Evolutionary conservation across 2,113 vertebrate species (phyloP).

Genomic region (Junco hyemalis): DNA sequence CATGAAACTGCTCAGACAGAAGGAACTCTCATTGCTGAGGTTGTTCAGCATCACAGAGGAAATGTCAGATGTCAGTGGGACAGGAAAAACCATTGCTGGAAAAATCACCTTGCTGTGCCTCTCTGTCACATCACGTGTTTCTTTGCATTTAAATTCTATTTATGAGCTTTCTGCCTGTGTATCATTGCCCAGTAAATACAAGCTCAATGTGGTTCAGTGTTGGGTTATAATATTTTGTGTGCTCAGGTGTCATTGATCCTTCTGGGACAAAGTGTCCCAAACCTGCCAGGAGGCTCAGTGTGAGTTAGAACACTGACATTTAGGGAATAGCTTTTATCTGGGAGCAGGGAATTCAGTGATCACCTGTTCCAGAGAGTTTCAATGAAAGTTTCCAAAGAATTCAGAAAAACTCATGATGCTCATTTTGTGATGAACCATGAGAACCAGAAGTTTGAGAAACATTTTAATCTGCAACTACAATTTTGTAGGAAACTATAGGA

Average conservation of each 20-base stretch:
- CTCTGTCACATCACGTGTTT: not conserved
- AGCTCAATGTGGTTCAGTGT: not conserved
- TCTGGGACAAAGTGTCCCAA: not conserved
- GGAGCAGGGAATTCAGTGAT: accelerated
- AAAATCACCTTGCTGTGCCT: not conserved
- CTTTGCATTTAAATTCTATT: not conserved
- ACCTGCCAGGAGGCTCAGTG: not conserved
- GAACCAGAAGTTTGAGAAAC: not conserved
- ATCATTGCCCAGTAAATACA: not conserved
- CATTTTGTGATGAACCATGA: not conserved
- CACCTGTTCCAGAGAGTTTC: not conserved
- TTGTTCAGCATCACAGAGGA: not conserved
- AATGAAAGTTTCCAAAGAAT: accelerated
- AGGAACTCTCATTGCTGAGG: not conserved
- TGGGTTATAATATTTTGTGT: not conserved
- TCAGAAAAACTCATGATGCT: not conserved
- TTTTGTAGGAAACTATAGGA: not conserved
- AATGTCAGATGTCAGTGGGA: not conserved
- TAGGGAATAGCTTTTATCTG: not conserved
- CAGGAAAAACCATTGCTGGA: not conserved
- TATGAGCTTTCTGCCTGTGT: not conserved
- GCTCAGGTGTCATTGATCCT: not conserved
- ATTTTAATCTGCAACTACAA: not conserved
- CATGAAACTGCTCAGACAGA: not conserved
- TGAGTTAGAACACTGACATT: not conserved